A percentile compares a stretch with the other conserved stretches of the same genome.
Evolutionary conservation across 2,888 invertebrate species (phyloP).

Genomic region (Pyrrhia umbra): DNA sequence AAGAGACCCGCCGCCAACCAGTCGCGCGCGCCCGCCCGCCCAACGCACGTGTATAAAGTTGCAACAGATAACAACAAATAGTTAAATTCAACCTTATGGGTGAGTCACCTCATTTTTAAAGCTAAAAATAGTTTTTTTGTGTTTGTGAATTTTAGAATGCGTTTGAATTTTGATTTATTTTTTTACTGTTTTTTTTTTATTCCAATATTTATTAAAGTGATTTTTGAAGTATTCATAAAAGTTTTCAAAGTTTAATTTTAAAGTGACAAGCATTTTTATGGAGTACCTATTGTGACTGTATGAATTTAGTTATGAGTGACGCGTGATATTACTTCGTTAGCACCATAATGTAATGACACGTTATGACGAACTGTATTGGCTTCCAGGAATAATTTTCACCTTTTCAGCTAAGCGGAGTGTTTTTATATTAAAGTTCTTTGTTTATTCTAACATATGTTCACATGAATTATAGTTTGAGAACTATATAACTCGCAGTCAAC

Average conservation of each 20-base stretch:
- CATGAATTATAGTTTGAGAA: not conserved
- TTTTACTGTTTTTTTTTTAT: not conserved
- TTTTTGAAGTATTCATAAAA: not conserved
- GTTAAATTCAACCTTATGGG: constrained; percentile 64
- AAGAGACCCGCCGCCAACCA: constrained; percentile 77
- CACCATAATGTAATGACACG: constrained; percentile 75
- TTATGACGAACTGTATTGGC: constrained; percentile 17
- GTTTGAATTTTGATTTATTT: constrained; percentile 10
- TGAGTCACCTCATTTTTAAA: constrained; percentile 41
- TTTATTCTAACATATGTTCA: not conserved
- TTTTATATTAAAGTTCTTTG: not conserved
- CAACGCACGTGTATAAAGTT: constrained; percentile 75
- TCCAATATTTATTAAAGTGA: not conserved
- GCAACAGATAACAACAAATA: constrained; percentile 56
- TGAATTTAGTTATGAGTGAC: constrained; percentile 60
- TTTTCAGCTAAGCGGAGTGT: not conserved
- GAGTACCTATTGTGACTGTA: constrained; percentile 58
- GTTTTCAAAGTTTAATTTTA: not conserved
- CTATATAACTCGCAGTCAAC: not conserved
- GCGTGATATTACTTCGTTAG: constrained; percentile 67
- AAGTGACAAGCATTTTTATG: constrained; percentile 23
- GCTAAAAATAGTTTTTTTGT: not conserved
- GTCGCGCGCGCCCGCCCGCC: constrained; percentile 86
- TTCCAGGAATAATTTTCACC: constrained; percentile 11
- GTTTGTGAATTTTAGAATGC: not conserved